phyloP scores from a whole-genome alignment of 1,140 invertebrate genomes.

The Temnothorax longispinosus region DNA sequence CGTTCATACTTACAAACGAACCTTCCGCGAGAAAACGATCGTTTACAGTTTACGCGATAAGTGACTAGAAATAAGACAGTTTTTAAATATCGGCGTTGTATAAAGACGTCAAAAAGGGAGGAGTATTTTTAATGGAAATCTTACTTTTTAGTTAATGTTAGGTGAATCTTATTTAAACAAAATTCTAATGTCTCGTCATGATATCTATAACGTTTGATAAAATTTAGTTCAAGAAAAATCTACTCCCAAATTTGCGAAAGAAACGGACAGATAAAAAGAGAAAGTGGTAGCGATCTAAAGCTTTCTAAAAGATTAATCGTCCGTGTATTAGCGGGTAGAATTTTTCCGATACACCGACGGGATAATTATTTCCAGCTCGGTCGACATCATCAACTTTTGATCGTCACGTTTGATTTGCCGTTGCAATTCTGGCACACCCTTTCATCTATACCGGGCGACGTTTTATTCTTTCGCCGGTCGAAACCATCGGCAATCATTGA shows the following conservation, averaged over 20 bases:
- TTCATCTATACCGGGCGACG: constrained; percentile 15
- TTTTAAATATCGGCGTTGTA: not conserved
- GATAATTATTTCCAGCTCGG: constrained; percentile 16
- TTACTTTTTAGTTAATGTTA: not conserved
- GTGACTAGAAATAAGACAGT: not conserved
- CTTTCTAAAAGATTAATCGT: not conserved
- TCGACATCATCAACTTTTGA: constrained; percentile 9
- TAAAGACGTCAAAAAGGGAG: not conserved
- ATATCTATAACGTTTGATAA: not conserved
- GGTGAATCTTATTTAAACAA: not conserved
- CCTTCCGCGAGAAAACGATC: not conserved
- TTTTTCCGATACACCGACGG: not conserved
- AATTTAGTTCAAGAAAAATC: not conserved
- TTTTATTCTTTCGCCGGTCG: constrained; percentile 47
- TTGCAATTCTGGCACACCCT: constrained; percentile 34
- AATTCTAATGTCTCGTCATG: not conserved
- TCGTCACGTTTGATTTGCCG: constrained; percentile 40
- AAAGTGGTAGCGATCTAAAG: not conserved
- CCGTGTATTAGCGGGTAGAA: not conserved
- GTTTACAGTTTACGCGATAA: not conserved
- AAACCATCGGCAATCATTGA: constrained; percentile 69
- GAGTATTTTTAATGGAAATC: not conserved
- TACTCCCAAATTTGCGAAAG: not conserved
- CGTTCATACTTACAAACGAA: not conserved
- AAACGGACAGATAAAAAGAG: not conserved